Evolutionary conservation across 2,113 vertebrate genomes (phyloP), one percentile per base, ranked within the genome.

Genomic region (Mystacornis crossleyi): DNA sequence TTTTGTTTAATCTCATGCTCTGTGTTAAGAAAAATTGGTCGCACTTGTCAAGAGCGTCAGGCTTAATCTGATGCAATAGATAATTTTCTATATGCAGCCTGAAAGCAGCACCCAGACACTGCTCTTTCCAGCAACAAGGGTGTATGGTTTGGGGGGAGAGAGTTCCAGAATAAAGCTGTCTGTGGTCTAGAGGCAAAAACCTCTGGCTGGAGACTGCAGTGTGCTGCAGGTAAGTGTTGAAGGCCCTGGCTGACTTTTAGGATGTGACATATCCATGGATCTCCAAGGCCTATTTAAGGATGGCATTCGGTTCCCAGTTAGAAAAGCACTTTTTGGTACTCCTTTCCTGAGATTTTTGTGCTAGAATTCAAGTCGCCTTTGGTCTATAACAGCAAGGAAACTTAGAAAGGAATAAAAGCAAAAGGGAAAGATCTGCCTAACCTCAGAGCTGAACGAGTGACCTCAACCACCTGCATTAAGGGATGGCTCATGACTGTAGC

Each of bases 261-360:
- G 24, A 11, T 5, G 28, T 3, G n/a, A 13, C 11, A 1, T 2
- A 18, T 3, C 38, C 62, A 29, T 0, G 6, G 64, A 65, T 9
- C 10, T 65, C 20, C 2, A 6, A 48, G 24, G 10, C 36, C n/a
- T 66, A 8, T 1, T 73, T 58, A 36, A 78, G 3, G 7, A 38
- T 25, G 14, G 19, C 3, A 4, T 64, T 64, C 51, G 7, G 26
- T 13, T 90, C 38, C 23, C 34, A 21, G 10, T 58, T 34, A 33
- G 31, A 58, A 88, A 83, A 90, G 17, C 9, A 58, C 3, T 18
- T 38, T 57, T 50, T 60, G 12, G 8, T 77, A 13, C 48, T 20
- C 10, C 16, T 60, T 33, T 34, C 12, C 50, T 40, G 14, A 31
- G 17, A 12, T 9, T 53, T 80, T 57, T n/a, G 17, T 45, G 20